These are phyloP conservation scores for Leucopsar rothschildi DNA, from an alignment of 2,113 vertebrate species.

Conservation along the genomic window DNA sequence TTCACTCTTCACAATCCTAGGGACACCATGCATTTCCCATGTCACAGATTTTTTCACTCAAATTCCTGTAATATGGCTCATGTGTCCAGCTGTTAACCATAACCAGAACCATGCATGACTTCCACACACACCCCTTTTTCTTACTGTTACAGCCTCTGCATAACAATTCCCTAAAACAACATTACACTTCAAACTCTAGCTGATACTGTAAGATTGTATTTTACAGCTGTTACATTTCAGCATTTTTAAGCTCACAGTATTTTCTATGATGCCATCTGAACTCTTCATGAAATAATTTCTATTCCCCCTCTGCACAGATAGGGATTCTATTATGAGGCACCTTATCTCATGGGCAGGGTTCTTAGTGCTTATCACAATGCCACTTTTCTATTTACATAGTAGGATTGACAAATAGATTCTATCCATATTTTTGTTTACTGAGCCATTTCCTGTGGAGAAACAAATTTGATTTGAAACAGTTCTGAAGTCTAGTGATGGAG, in stretches of 20 bases:
- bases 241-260: neutral
- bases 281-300: neutral
- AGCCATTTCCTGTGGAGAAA: neutral
- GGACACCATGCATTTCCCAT: accelerated
- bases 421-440: conserved; percentile 39
- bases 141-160: neutral
- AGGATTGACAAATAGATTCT: conserved; percentile 18
- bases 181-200: neutral
- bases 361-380: neutral
- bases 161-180: neutral
- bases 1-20: neutral
- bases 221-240: neutral
- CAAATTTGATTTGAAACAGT: conserved; percentile 2
- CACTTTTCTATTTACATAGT: conserved; percentile 42
- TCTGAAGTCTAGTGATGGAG: neutral
- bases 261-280: neutral
- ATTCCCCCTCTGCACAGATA: neutral
- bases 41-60: neutral
- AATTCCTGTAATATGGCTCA: neutral
- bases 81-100: neutral
- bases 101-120: neutral
- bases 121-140: neutral
- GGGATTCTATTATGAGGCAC: neutral
- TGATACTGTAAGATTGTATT: neutral
- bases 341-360: neutral